Evolutionary conservation across 1,140 invertebrate genomes (phyloP).

Genomic region (Apis florea): DNA sequence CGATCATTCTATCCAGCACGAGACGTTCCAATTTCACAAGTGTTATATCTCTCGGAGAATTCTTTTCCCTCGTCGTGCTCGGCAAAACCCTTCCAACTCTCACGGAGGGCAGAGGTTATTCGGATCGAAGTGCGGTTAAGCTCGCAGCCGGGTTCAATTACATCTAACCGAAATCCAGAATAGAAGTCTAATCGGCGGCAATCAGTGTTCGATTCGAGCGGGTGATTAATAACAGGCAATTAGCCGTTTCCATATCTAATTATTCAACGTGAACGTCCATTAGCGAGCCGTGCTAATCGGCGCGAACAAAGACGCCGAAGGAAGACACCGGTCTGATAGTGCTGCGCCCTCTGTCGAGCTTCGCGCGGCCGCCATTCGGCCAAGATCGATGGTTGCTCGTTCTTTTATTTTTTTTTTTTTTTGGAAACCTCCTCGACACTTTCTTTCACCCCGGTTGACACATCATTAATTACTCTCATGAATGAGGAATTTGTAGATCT

Average conservation of each 20-base stretch:
- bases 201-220: conserved; percentile 59
- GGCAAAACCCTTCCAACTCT: neutral
- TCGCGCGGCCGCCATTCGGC: conserved; percentile 6
- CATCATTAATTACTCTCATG: conserved; percentile 20
- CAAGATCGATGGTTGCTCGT: conserved; percentile 22
- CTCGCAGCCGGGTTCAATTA: conserved; percentile 53
- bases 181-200: conserved; percentile 60
- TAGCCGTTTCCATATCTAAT: conserved; percentile 62
- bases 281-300: conserved; percentile 32
- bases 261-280: conserved; percentile 64
- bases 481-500: neutral
- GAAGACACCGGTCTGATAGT: conserved; percentile 3
- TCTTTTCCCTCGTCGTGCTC: neutral
- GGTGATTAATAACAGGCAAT: conserved; percentile 67
- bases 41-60: neutral
- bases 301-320: conserved; percentile 29
- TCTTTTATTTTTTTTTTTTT: neutral
- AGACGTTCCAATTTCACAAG: conserved; percentile 19
- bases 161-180: conserved; percentile 36
- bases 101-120: neutral
- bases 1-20: neutral
- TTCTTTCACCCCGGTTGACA: neutral
- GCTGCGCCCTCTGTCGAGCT: neutral
- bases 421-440: neutral
- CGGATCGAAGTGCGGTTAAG: conserved; percentile 48